Conservation (phyloP, 2,113 vertebrate genomes). For the Pterocles gutturalis region DNA sequence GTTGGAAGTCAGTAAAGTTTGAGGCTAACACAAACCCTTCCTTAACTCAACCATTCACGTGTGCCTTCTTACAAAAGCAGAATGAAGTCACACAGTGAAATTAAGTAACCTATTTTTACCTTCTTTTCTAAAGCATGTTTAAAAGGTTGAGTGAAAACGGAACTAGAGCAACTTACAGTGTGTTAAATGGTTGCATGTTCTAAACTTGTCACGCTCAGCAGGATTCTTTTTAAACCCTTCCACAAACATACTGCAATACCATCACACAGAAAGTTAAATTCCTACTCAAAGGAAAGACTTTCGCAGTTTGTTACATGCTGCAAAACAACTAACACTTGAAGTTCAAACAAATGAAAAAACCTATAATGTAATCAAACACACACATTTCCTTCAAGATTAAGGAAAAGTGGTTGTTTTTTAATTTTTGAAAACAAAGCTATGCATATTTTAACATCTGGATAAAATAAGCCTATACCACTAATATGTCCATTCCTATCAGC, state of each 20-base stretch:
- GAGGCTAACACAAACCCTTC: background rate
- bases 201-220: background rate
- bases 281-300: background rate
- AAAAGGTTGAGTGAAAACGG: background rate
- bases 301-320: background rate
- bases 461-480: constrained; percentile 13
- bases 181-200: background rate
- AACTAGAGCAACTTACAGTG: background rate
- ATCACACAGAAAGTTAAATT: background rate
- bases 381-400: background rate
- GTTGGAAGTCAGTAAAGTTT: background rate
- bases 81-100: background rate
- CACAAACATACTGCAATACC: background rate
- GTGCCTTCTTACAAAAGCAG: background rate
- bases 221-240: background rate
- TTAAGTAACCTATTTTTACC: background rate
- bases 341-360: background rate
- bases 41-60: background rate
- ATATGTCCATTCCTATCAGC: background rate
- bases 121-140: background rate
- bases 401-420: background rate
- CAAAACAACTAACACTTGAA: constrained; percentile 3
- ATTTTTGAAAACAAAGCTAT: constrained; percentile 22
- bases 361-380: background rate
- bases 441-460: constrained; percentile 46